phyloP scores from a whole-genome alignment of 1,140 invertebrate species.

The Conus betulinus region DNA sequence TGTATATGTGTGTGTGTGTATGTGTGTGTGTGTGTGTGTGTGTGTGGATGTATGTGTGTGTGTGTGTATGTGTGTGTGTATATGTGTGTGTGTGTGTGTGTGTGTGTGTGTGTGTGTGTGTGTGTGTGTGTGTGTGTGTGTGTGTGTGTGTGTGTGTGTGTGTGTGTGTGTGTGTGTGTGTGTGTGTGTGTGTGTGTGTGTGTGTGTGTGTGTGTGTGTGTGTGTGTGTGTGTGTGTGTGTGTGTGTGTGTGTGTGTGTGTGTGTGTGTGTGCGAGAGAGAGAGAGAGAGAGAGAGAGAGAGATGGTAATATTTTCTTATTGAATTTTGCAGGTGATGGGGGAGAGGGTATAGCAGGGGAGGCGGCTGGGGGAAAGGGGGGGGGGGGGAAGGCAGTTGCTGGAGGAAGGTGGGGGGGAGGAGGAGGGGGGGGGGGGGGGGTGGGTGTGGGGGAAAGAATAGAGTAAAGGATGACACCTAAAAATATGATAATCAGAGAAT shows the following conservation, averaged over 20 bases:
- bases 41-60: not conserved
- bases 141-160: not conserved
- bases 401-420: too few relatives aligned
- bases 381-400: too few relatives aligned
- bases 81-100: not conserved
- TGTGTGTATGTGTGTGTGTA: conserved; percentile 4
- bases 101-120: not conserved
- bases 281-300: too few relatives aligned
- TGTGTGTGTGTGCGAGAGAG: not conserved
- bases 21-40: conserved; percentile 14
- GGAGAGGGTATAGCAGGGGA: too few relatives aligned
- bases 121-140: not conserved
- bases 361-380: too few relatives aligned
- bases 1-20: conserved; percentile 6
- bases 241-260: conserved; percentile 38
- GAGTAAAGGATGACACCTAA: too few relatives aligned
- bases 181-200: not conserved
- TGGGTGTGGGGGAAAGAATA: too few relatives aligned
- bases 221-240: conserved; percentile 13
- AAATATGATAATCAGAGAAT: too few relatives aligned
- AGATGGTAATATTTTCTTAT: too few relatives aligned
- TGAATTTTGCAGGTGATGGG: too few relatives aligned
- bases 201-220: conserved; percentile 1
- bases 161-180: conserved; percentile 9
- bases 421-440: too few relatives aligned